Percentiles rank a stretch among this genome's conserved stretches.
phyloP scores from a whole-genome alignment of 2,113 vertebrate species.

The Sapajus apella region DNA sequence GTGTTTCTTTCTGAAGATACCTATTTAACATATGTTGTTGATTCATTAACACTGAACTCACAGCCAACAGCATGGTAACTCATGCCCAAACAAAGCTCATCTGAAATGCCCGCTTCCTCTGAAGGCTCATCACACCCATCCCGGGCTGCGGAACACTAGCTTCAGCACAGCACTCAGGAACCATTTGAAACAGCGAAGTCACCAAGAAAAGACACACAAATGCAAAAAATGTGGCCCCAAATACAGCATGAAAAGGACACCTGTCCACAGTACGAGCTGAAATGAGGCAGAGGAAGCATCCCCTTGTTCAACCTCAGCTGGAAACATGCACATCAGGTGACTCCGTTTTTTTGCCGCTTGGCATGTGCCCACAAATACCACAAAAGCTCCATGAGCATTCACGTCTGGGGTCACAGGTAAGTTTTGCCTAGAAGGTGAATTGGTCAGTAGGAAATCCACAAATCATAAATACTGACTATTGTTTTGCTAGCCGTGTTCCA shows the following conservation, averaged over 20 bases:
- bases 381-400: neutral
- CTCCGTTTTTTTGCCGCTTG: too few relatives aligned
- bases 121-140: neutral
- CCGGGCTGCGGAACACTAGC: accelerated
- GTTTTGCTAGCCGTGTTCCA: neutral
- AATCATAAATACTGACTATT: too few relatives aligned
- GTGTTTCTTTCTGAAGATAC: neutral
- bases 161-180: neutral
- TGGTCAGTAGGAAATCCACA: neutral
- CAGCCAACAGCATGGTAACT: neutral
- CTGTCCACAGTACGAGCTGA: too few relatives aligned
- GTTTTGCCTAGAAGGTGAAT: neutral
- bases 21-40: neutral
- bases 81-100: neutral
- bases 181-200: neutral
- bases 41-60: neutral
- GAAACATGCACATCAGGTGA: accelerated
- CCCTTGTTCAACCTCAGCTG: neutral
- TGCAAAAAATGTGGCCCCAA: neutral
- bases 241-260: neutral
- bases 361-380: too few relatives aligned
- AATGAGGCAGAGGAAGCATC: neutral
- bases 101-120: neutral
- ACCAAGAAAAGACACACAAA: neutral
- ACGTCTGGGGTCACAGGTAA: neutral